Evolutionary conservation across 1,140 invertebrate genomes (phyloP).

Genomic region (Thalassaphorura encarpata): DNA sequence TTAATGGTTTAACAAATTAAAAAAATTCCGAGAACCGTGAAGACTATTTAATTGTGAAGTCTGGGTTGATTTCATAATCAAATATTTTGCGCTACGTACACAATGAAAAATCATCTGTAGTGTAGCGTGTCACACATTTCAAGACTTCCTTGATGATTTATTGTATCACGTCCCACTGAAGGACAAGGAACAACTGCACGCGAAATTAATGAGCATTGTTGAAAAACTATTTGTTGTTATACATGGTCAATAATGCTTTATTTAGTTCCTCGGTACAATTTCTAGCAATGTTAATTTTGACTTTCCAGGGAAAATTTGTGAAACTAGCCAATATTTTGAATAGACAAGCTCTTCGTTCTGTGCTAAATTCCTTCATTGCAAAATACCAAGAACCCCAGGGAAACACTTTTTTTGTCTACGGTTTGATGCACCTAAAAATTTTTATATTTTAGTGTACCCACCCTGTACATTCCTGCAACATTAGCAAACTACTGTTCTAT

Average conservation of each 20-base stretch:
- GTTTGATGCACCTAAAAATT: constrained; percentile 77
- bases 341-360: constrained; percentile 71
- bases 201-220: constrained; percentile 20
- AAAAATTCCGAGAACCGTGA: constrained; percentile 57
- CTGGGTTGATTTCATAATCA: constrained; percentile 79
- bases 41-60: constrained; percentile 75
- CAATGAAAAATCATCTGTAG: no score
- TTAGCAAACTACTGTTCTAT: no score
- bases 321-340: constrained; percentile 70
- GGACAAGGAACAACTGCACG: constrained; percentile 17
- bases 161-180: constrained; percentile 49
- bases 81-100: constrained; percentile 68
- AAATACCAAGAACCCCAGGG: constrained; percentile 51
- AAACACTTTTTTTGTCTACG: constrained; percentile 76
- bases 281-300: no score
- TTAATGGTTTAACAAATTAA: no score
- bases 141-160: constrained; percentile 72
- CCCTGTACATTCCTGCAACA: no score
- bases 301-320: constrained; percentile 81
- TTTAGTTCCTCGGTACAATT: no score
- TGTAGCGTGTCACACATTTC: constrained; percentile 68
- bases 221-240: constrained; percentile 25
- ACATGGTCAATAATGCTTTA: constrained; percentile 17
- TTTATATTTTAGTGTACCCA: no score
- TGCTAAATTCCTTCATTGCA: constrained; percentile 58